phyloP scores from a whole-genome alignment of 2,888 invertebrate genomes.

The Globia sparganii region DNA sequence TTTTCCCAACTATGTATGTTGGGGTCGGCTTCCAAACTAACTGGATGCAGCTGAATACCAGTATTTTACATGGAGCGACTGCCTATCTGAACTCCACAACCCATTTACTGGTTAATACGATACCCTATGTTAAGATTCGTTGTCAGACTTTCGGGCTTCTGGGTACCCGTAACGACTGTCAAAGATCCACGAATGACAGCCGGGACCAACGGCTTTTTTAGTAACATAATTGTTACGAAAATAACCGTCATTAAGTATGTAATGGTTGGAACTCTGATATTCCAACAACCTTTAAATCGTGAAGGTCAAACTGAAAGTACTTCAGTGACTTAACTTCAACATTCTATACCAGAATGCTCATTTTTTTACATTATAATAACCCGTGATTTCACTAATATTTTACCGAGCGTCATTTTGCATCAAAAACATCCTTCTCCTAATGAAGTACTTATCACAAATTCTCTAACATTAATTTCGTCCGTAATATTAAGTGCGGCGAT shows the following conservation, averaged over 20 bases:
- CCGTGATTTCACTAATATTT: not conserved
- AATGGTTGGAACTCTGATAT: not conserved
- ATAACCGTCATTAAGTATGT: not conserved
- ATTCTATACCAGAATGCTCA: not conserved
- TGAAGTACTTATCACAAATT: slow-evolving; percentile 14
- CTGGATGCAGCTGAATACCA: no score
- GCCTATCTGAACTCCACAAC: no score
- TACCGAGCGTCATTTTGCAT: not conserved
- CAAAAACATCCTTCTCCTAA: slow-evolving; percentile 6
- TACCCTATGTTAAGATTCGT: no score
- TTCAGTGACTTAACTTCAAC: not conserved
- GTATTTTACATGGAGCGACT: no score
- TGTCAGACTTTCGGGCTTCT: no score
- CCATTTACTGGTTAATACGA: no score
- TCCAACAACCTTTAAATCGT: not conserved
- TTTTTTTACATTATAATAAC: not conserved
- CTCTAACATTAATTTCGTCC: slow-evolving; percentile 21
- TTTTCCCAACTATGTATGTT: no score
- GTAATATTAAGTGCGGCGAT: slow-evolving; percentile 45
- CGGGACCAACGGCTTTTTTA: not conserved
- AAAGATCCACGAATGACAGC: no score
- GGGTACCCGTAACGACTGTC: no score
- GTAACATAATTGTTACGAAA: not conserved
- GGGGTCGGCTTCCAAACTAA: no score
- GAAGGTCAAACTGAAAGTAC: slow-evolving; percentile 2